Evolutionary conservation across 2,888 invertebrate genomes (phyloP).

Genomic region (Hypercompe scribonia): DNA sequence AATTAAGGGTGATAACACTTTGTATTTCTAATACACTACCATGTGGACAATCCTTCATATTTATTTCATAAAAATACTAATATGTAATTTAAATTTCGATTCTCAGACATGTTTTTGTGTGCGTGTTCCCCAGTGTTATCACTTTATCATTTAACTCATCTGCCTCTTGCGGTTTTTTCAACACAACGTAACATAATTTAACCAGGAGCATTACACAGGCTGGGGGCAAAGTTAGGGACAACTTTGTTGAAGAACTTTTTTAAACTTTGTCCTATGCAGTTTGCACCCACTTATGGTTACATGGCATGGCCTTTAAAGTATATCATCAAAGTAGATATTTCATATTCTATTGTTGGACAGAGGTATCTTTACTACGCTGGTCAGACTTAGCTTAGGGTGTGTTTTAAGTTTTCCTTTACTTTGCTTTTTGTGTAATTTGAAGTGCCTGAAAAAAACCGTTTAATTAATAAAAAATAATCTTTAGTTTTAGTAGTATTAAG

Average conservation of each 20-base stretch:
- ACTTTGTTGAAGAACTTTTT: not conserved
- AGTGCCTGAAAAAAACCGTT: no score
- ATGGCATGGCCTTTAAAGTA: not conserved
- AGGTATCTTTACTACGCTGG: no score
- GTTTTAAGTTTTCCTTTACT: no score
- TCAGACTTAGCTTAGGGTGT: no score
- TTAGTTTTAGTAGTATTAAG: no score
- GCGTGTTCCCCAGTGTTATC: not conserved
- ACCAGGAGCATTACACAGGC: not conserved
- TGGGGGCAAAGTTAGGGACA: not conserved
- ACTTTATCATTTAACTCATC: not conserved
- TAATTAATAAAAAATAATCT: no score
- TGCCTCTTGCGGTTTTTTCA: not conserved
- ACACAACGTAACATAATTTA: not conserved
- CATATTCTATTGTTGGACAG: no score
- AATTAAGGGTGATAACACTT: no score
- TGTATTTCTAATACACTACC: no score
- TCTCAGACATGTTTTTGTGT: not conserved
- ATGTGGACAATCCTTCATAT: not conserved
- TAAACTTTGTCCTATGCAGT: not conserved
- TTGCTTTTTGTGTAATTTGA: no score
- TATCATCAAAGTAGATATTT: no score
- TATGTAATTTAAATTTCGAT: no score
- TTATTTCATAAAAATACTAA: not conserved
- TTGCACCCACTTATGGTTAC: not conserved